Base-by-base conservation (phyloP, 2,888 invertebrate genomes). In the Tenthredo amoena region DNA sequence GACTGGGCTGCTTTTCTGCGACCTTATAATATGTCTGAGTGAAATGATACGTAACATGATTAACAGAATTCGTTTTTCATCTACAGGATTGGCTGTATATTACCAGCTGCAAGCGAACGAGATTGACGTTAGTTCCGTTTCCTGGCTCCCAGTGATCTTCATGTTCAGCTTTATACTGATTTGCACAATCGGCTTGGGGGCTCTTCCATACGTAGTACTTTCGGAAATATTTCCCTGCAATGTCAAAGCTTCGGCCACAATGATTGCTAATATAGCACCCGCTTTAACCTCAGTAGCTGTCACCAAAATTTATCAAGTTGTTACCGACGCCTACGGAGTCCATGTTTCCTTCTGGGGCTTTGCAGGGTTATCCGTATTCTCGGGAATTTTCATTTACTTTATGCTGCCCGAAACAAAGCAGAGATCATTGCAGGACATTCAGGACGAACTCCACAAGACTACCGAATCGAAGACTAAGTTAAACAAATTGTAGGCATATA, bases 371-470 rank as follows among this genome's bases (percentile, higher is more conserved):
- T 86, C 87, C 0, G 1, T 88, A 7, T 0, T 71, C 2, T 4
- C 86, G 1, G 58, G 82, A 0, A 37, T 86, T 15, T 9, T 74
- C 2, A 76, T 84, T 9, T 84, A 79, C 7, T 37, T 88, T 0
- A 6, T n/a, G 3, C 40, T 90, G 43, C 89, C 89, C 5, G 90
- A 90, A 72, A 90, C 89, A 0, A 87, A 87, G 21, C 76, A n/a
- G 1, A 87, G 86, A 21, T 83, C 89, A 7, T 87, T 90, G 18
- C 15, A 31, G 9, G 84, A 87, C 0, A 90, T 90, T 58, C 89
- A 90, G 31, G 15, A 72, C 6, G 26, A 43, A 31, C 47, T 83
- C 3, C 83, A 83, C 43, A 83, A 68, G n/a, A 50, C 31, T 40
- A 77, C 50, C 2, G 77, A 55, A 50, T 76, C 77, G 31, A 50